These are phyloP conservation scores for Zingel zingel DNA, from an alignment of 2,113 vertebrate genomes.

Conservation along the genomic window DNA sequence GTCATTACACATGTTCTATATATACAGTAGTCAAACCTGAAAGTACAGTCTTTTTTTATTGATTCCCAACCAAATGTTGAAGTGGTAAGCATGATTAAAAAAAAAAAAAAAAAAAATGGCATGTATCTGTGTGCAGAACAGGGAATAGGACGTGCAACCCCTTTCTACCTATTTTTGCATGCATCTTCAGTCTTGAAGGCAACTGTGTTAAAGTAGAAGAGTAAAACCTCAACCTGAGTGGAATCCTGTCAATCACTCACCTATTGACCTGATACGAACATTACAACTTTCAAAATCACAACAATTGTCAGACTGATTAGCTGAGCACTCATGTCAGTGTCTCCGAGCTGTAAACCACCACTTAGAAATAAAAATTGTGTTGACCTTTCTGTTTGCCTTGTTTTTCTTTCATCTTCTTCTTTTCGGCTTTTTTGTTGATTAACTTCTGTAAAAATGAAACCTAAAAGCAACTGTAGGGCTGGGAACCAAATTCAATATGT, in stretches of 20 bases:
- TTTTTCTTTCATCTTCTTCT: slow-evolving; percentile 16
- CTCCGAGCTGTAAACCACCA: slow-evolving; percentile 52
- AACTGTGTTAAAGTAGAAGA: slow-evolving; percentile 4
- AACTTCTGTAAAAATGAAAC: not conserved
- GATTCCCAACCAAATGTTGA: not conserved
- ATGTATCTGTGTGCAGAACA: not conserved
- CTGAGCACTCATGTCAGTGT: slow-evolving; percentile 46
- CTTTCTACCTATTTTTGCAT: not conserved
- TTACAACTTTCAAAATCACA: slow-evolving; percentile 38
- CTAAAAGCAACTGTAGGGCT: not conserved
- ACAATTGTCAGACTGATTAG: slow-evolving; percentile 56
- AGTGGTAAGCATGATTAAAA: not conserved
- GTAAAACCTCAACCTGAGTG: not conserved
- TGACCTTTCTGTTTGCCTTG: not conserved
- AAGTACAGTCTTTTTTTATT: not conserved
- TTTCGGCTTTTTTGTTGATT: slow-evolving; percentile 2
- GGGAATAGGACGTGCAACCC: not conserved
- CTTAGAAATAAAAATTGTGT: slow-evolving; percentile 34
- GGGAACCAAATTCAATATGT: too few species aligned
- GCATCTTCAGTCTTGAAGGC: not conserved
- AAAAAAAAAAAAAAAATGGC: not conserved
- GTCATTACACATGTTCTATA: not conserved
- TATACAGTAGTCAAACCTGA: not conserved
- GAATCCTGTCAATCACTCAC: slow-evolving; percentile 54
- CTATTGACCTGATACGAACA: slow-evolving; percentile 10